Base-by-base conservation (phyloP, 2,888 invertebrate genomes). In the Orthonychiurus folsomi region DNA sequence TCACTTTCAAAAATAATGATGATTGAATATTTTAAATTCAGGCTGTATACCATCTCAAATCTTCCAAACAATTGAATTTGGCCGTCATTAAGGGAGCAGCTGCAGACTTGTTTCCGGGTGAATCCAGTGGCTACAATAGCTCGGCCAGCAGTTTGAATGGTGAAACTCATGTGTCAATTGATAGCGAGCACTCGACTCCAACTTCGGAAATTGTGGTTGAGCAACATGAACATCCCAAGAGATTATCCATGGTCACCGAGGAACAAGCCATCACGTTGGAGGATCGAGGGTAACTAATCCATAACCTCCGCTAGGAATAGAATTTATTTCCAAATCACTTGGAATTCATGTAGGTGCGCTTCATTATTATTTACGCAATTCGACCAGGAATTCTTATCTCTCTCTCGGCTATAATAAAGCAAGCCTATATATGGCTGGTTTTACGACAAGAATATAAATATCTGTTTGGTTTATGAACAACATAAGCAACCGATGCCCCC, bases 41-140 rank as follows among this genome's bases (percentile, higher is more conserved):
- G 86, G 90, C 90, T 60, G 87, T 90, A 69, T 83, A 86, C 65
- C 83, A 88, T 28, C 85, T 92, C 83, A 90, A 90, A 77, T 84
- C 85, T 55, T 83, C 85, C 62, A 85, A 86, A 55, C 85, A 88
- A 47, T 80, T 92, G 62, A 87, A 89, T 73, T 81, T 92, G 74
- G 77, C 86, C 23, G 83, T 92, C 27, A 82, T 87, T 56, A 88
- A 89, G 74, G 86, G 86, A 3, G 87, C 86, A 0, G 90, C 89
- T 54, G 82, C 85, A 9, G 88, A 89, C 76, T 79, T 89, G 50
- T 88, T 88, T 73, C 87, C 88, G 0, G 87, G 87, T 9, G 88
- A 88, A 77, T 88, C 88, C 56, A 88, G 87, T 62, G 89, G 89
- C 5, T 89, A 89, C 79, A 88, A 89, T 75, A 88, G 88, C 74